Conservation (phyloP, 2,888 invertebrate species). For the Eledona agricola region DNA sequence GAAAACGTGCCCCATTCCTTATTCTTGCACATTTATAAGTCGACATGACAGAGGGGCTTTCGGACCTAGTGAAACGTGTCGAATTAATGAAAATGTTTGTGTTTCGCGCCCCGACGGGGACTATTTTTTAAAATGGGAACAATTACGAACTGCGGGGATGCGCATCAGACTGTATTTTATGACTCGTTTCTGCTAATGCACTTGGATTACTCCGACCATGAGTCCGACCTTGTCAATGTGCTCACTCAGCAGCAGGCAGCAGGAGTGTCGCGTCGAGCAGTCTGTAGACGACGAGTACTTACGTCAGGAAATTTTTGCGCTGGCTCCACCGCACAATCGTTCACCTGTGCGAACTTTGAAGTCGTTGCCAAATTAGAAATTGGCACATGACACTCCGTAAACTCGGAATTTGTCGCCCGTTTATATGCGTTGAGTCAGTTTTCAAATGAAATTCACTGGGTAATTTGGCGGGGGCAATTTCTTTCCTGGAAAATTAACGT, state of each 20-base stretch:
- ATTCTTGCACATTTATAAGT: no score
- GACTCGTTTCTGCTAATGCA: conserved; percentile 9
- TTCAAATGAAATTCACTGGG: conserved; percentile 11
- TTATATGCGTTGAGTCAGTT: conserved; percentile 2
- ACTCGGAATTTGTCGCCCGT: conserved; percentile 8
- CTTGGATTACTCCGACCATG: no score
- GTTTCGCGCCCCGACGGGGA: conserved; percentile 4
- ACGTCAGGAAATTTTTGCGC: conserved; percentile 31
- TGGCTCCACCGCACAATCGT: conserved; percentile 13
- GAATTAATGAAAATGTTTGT: background rate
- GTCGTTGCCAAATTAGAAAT: conserved; percentile 31
- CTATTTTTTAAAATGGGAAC: conserved; percentile 7
- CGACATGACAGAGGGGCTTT: no score
- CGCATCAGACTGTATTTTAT: conserved; percentile 19
- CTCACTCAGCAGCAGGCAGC: conserved; percentile 14
- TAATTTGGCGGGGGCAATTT: conserved; percentile 22
- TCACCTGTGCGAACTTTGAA: conserved; percentile 30
- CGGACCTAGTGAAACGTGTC: no score
- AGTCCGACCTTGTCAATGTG: conserved; percentile 26
- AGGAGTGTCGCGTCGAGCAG: conserved; percentile 37
- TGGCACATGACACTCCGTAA: conserved; percentile 20
- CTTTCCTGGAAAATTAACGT: no score
- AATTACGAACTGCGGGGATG: conserved; percentile 18
- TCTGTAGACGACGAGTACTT: conserved; percentile 21
- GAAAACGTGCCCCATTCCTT: no score